phyloP scores from a whole-genome alignment of 1,140 invertebrate species.

The Orius insidiosus region DNA sequence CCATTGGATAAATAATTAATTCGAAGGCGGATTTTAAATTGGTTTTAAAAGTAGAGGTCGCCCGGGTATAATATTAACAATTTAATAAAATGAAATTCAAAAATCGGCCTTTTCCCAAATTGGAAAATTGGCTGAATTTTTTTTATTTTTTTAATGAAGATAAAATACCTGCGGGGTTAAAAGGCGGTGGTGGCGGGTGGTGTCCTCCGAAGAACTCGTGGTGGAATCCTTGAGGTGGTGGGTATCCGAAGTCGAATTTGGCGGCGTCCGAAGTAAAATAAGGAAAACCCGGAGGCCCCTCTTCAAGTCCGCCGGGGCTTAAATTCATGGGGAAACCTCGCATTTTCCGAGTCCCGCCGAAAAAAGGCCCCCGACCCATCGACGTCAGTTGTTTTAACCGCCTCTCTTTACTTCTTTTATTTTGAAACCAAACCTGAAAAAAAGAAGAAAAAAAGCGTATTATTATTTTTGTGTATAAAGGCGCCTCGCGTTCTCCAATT shows the following conservation, averaged over 20 bases:
- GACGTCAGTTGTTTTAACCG: constrained; percentile 80
- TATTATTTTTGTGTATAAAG: too few relatives aligned
- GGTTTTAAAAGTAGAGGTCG: neutral
- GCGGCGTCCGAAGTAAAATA: constrained; percentile 65
- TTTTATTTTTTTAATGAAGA: neutral
- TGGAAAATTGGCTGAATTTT: neutral
- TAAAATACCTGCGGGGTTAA: constrained; percentile 22
- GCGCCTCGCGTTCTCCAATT: too few relatives aligned
- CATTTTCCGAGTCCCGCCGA: constrained; percentile 77
- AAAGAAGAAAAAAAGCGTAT: constrained; percentile 6
- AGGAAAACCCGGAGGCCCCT: constrained; percentile 57
- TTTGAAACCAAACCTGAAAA: constrained; percentile 96
- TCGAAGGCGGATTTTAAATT: constrained; percentile 1
- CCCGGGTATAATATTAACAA: too few relatives aligned
- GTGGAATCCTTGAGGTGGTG: constrained; percentile 65
- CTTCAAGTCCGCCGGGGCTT: constrained; percentile 64
- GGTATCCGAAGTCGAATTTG: constrained; percentile 80
- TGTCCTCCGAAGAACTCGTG: constrained; percentile 72
- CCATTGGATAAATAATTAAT: constrained; percentile 3
- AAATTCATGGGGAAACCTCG: constrained; percentile 76
- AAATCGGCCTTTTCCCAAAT: constrained; percentile 1
- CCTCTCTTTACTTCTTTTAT: constrained; percentile 93
- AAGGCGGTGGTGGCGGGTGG: constrained; percentile 49
- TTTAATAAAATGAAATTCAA: neutral
- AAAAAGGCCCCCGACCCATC: constrained; percentile 79